Percentiles rank a stretch among this genome's conserved stretches.
phyloP scores from a whole-genome alignment of 2,797 vertebrate species.

The Karalla daura region DNA sequence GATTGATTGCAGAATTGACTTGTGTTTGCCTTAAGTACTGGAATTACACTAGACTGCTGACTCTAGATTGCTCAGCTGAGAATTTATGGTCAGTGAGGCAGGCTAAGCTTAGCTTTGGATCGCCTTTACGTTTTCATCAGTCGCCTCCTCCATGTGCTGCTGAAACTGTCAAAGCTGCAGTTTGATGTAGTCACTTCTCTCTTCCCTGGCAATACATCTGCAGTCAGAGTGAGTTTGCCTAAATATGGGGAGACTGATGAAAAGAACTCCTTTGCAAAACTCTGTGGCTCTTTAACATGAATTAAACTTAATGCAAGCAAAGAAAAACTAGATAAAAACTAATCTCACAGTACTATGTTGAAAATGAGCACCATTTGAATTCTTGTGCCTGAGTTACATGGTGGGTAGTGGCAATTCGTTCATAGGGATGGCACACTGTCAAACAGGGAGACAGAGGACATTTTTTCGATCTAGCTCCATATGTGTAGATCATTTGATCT shows the following conservation, averaged over 20 bases:
- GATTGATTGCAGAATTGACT: conserved; percentile 52
- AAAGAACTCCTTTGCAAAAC: neutral
- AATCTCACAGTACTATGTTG: neutral
- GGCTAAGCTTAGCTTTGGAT: conserved; percentile 19
- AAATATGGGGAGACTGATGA: neutral
- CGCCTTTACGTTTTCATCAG: conserved; percentile 29
- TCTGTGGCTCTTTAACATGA: neutral
- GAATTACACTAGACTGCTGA: conserved; percentile 56
- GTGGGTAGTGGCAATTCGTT: too few species aligned
- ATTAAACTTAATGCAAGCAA: neutral
- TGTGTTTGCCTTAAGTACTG: conserved; percentile 40
- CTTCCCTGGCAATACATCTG: neutral
- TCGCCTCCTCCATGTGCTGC: conserved; percentile 6
- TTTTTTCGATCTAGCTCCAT: too few species aligned
- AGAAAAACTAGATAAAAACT: neutral
- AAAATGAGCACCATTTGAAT: neutral
- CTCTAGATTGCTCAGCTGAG: conserved; percentile 39
- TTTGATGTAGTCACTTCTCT: conserved; percentile 19
- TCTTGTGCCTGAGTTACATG: too few species aligned
- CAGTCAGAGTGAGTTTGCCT: conserved; percentile 10
- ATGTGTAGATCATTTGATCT: too few species aligned
- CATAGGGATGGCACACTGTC: too few species aligned
- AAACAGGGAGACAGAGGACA: too few species aligned
- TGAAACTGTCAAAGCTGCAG: conserved; percentile 26
- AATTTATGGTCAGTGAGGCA: conserved; percentile 43